A percentile compares a stretch with the other conserved stretches of the same genome.
These are phyloP conservation scores for Hydrolagus affinis DNA, from an alignment of 2,113 vertebrate genomes.

Conservation along the genomic window DNA sequence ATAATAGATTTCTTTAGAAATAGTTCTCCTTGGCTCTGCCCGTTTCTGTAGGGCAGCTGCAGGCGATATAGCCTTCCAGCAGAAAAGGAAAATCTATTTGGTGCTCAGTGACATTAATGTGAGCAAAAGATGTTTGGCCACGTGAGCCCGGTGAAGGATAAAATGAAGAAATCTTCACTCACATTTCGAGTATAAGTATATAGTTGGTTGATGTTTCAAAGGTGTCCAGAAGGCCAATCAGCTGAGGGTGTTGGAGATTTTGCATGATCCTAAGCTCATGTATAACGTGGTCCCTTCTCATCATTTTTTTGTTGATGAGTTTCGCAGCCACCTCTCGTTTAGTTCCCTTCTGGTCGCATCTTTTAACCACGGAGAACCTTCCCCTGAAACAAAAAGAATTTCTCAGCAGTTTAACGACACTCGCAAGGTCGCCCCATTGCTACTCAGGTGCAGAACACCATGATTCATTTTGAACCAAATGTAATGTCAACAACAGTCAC, in stretches of 20 bases:
- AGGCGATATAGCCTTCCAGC: too few species aligned
- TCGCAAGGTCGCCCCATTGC: background rate
- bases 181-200: conserved; percentile 86
- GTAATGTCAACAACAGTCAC: background rate
- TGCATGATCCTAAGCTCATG: conserved; percentile 84
- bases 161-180: conserved; percentile 40
- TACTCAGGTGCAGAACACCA: background rate
- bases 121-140: background rate
- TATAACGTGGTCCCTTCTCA: conserved; percentile 89
- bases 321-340: conserved; percentile 82
- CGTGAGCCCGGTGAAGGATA: too few species aligned
- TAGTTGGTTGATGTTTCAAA: conserved; percentile 88
- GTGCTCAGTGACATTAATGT: background rate
- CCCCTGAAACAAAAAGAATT: conserved; percentile 58
- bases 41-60: too few species aligned
- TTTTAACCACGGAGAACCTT: conserved; percentile 91
- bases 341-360: conserved; percentile 81
- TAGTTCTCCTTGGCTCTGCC: too few species aligned
- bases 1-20: too few species aligned
- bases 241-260: conserved; percentile 83
- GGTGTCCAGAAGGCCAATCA: conserved; percentile 77
- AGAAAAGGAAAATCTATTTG: too few species aligned
- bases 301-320: conserved; percentile 92
- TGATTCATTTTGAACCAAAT: background rate
- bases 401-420: background rate